Evolutionary conservation across 2,888 invertebrate genomes (phyloP), one percentile per base, ranked within the genome.

Genomic region (Lasioglossum morio): DNA sequence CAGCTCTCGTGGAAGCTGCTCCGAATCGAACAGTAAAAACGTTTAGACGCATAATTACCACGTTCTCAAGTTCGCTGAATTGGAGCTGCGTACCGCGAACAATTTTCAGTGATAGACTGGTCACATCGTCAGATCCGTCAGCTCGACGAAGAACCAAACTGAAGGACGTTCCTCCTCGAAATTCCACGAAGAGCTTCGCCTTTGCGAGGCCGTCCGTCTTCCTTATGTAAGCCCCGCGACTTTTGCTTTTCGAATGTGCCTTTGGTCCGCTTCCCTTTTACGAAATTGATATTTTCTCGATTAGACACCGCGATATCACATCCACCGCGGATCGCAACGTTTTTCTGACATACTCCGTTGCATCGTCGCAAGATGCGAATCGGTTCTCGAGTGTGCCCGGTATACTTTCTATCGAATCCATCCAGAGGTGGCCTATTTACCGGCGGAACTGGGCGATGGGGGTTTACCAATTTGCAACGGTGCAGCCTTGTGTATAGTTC

Each of bases 21-120:
- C 16, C n/a, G 46, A 43, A 30, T 5, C 23, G 37, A 77, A 53
- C 8, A n/a, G 27, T 4, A 23, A 14, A n/a, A 19, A 27, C 8
- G 63, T 66, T 46, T 27, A 19, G n/a, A 43, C 30, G 27, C 80
- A 82, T 79, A 19, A 40, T 66, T 23, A 16, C n/a, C 60, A 14
- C 2, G 12, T 27, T 27, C 60, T 57, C n/a, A 12, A 57, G n/a
- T 57, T n/a, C n/a, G n/a, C 12, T 12, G 57, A 12, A 57, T 12
- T 12, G n/a, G 57, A 57, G 57, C 12, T n/a, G 57, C 8, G 46
- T 46, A 5, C 1, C 46, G 16, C 23, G 23, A 53, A 53, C 19
- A 16, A 53, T 23, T 8, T 2, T 53, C 8, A 53, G 0, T 23
- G 23, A 8, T 2, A 5, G 14, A 14, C 5, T 63, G 5, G 5